phyloP scores from a whole-genome alignment of 2,888 invertebrate genomes.

The Eucera pruinosa region DNA sequence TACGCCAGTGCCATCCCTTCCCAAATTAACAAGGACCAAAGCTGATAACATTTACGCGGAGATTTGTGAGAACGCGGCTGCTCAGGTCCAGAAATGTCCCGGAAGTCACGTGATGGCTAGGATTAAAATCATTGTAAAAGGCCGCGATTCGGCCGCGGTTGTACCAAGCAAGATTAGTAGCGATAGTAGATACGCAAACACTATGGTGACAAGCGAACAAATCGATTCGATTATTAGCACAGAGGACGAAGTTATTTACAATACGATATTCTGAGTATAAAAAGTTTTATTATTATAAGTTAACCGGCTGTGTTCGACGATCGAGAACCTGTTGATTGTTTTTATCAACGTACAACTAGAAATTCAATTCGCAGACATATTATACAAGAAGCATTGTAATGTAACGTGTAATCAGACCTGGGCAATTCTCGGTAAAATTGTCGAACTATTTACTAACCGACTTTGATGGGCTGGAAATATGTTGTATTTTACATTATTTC shows the following conservation, averaged over 20 bases:
- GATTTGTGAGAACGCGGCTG: constrained; percentile 78
- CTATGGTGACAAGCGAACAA: constrained; percentile 75
- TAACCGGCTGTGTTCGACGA: constrained; percentile 67
- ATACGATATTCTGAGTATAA: constrained; percentile 78
- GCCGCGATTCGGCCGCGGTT: constrained; percentile 66
- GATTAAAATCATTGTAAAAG: constrained; percentile 81
- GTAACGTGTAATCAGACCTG: constrained; percentile 46
- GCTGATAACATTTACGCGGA: constrained; percentile 82
- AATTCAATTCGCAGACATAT: constrained; percentile 63
- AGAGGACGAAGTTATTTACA: constrained; percentile 82
- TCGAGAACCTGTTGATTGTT: constrained; percentile 45
- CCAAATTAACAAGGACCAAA: constrained; percentile 70
- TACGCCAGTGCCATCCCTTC: constrained; percentile 76
- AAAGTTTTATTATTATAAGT: constrained; percentile 44
- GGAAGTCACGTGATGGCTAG: constrained; percentile 82
- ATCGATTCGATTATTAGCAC: constrained; percentile 80
- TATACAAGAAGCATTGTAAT: constrained; percentile 28
- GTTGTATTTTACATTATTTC: no score
- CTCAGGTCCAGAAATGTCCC: constrained; percentile 73
- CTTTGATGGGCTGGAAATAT: no score
- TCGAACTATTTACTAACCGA: no score
- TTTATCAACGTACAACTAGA: constrained; percentile 33
- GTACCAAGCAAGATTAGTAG: constrained; percentile 58
- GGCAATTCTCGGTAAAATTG: no score
- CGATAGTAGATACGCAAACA: constrained; percentile 77